Base-by-base conservation (phyloP, 2,888 invertebrate species). In the Argyresthia goedartella region DNA sequence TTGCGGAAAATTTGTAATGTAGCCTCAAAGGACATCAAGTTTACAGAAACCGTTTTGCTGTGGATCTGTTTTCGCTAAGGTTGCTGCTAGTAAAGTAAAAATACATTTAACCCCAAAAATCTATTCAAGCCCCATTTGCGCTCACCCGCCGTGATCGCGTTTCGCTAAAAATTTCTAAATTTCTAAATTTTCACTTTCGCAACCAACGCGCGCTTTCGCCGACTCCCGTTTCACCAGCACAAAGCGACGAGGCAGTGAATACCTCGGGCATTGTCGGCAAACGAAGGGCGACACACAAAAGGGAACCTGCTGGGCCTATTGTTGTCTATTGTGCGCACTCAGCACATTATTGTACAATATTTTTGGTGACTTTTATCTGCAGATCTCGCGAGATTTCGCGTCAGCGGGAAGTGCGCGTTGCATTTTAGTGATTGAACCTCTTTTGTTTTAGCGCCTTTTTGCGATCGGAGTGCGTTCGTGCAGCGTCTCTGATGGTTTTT, bases 341-440 rank as follows among this genome's bases (percentile, higher is more conserved):
- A 81, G 81, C 82, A 84, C 81, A 82, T 81, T 76, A 79, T 75
- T 70, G 81, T 73, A 82, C 84, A 85, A 84, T 84, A 85, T 85
- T 84, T 84, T 84, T 73, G 82, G 81, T 78, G 81, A 81, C 74
- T 79, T 63, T 61, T 61, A 57, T 49, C 8, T 43, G 43, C 15
- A 9, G 10, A 36, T 36, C 13, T 10, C 1, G 9, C 15, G 8
- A 13, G 13, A 9, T 14, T 49, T 14, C 15, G 14, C 16, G 48
- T 36, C 59, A 25, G 25, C 25, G 25, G 25, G 25, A 25, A 25
- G 2, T 4, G 25, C 25, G 25, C 25, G 6, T 4, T 59, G 71
- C 73, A 66, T 72, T 69, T 71, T 65, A 70, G 73, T 71, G 66
- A 71, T 69, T 67, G 65, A 25, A 25, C 25, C 63, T 63, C 72